Conservation (phyloP, 53 echinoderm and acorn worm genomes). For the Holothuria scabra region DNA sequence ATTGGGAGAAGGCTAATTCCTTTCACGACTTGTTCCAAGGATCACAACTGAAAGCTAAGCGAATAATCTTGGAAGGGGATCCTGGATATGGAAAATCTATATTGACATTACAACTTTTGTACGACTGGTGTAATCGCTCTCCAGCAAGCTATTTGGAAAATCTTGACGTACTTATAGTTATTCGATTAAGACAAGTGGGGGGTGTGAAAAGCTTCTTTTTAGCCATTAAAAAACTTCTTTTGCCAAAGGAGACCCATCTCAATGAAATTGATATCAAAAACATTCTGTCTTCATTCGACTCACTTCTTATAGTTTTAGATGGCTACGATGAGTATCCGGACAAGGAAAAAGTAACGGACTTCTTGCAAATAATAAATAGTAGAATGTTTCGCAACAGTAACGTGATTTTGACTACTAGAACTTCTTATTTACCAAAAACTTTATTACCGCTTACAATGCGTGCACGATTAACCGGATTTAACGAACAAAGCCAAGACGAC, state of each 20-base stretch:
- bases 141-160: not conserved
- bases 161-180: not conserved
- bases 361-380: not conserved
- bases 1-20: not conserved
- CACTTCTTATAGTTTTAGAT: constrained; percentile 4
- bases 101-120: not conserved
- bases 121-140: not conserved
- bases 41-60: not conserved
- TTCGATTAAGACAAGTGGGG: not conserved
- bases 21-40: not conserved
- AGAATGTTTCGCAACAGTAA: not conserved
- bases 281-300: not conserved
- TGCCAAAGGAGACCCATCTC: not conserved
- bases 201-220: not conserved
- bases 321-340: not conserved
- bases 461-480: constrained; percentile 2
- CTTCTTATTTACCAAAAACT: not conserved
- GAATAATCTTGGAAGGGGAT: constrained; percentile 1
- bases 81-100: constrained; percentile 15
- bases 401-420: constrained; percentile 3
- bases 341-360: not conserved
- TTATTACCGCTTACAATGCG: not conserved
- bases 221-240: not conserved
- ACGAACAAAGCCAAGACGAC: not conserved
- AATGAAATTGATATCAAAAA: not conserved